phyloP scores from a whole-genome alignment of 2,797 vertebrate species.

The Acanthornis magna region DNA sequence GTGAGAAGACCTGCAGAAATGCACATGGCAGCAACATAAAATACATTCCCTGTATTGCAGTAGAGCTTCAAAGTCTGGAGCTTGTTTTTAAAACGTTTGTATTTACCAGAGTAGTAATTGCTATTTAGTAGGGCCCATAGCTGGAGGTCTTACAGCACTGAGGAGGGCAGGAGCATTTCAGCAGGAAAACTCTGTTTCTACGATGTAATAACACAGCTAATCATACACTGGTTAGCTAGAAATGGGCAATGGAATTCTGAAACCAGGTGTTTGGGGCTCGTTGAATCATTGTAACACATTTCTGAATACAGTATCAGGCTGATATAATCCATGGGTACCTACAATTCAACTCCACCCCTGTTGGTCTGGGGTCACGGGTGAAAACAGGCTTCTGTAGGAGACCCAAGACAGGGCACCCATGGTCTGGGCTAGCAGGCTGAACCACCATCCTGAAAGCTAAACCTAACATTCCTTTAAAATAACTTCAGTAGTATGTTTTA shows the following conservation, averaged over 20 bases:
- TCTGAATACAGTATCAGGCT: not conserved
- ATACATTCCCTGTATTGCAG: not conserved
- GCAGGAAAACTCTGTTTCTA: not conserved
- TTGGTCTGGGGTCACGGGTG: not conserved
- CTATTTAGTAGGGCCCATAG: not conserved
- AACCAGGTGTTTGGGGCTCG: not conserved
- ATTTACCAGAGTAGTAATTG: not conserved
- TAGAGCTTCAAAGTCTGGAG: not conserved
- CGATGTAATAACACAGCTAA: not conserved
- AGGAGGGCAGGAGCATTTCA: not conserved
- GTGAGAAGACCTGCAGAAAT: not conserved
- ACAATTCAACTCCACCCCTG: no score
- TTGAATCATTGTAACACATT: not conserved
- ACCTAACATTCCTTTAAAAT: not conserved
- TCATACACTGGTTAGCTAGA: not conserved
- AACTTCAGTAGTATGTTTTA: not conserved
- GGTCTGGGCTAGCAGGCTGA: not conserved
- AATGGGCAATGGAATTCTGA: not conserved
- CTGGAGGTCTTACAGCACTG: not conserved
- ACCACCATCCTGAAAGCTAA: not conserved
- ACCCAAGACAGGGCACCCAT: not conserved
- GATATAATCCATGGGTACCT: not conserved
- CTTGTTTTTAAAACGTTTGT: not conserved
- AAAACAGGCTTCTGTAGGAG: not conserved
- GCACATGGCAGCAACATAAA: not conserved